Base-by-base conservation (phyloP, 1,140 invertebrate genomes). In the Procambarus clarkii region DNA sequence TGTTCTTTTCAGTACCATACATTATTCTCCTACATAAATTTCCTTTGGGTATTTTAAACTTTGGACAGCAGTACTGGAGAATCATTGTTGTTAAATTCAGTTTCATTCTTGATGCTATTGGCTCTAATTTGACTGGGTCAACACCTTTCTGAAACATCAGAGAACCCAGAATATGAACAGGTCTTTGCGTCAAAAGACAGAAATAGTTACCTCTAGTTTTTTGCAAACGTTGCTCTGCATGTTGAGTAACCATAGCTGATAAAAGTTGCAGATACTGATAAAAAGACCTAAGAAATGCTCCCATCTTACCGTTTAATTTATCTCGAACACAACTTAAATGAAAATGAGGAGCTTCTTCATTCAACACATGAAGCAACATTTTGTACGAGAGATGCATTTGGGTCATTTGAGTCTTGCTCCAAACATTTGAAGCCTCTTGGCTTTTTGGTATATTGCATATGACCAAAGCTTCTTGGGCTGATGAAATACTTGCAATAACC, bases 191-290 rank as follows among this genome's bases (percentile, higher is more conserved):
- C 8, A 91, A 24, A 18, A 91, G 45, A 18, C 50, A 64, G 50
- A 91, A 91, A 50, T 91, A 80, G 76, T 82, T 91, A 34, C 8
- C 64, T 54, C 54, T 85, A 21, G 46, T 78, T 2, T 69, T 80
- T 21, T 58, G 44, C 34, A 78, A 90, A 4, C 44, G n/a, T 60
- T 64, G n/a, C 21, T 86, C 77, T 50, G 89, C 83, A 86, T 91
- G 76, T 7, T 85, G 71, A 45, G 76, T 91, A 44, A 91, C 77
- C 89, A 91, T 91, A 50, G 83, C 48, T 9, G 89, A 85, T 34
- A 91, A n/a, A 18, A 91, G 89, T n/a, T 91, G 89, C 24, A 91
- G 69, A 45, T 91, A 91, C 71, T 91, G 89, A 78, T 91, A 91
- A 71, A 91, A 91, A 4, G 89, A 85, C 34, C 89, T 64, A n/a